Base-by-base conservation (phyloP, 2,797 vertebrate species). In the Hylomyscus alleni region DNA sequence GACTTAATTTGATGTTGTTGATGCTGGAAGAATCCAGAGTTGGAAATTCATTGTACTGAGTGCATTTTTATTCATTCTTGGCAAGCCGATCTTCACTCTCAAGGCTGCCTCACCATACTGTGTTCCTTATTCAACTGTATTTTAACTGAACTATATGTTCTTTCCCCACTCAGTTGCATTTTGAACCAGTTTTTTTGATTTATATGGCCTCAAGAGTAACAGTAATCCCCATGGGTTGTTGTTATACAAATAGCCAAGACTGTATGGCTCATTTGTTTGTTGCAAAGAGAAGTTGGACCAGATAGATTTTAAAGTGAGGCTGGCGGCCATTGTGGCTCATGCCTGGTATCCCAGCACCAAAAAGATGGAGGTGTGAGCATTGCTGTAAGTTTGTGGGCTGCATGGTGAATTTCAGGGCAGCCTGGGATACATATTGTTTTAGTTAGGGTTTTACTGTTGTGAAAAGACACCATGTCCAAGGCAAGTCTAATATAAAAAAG, bases 1-100 rank as follows among this genome's bases (percentile, higher is more conserved):
- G 34, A 54, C 20, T 94, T 96, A 92, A 96, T 92, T 92, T 97
- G 82, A 84, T 92, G 91, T 83, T 90, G 50, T 95, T 83, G 56
- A 58, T 86, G 58, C 65, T 60, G 89, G 92, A 82, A 89, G 82
- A 94, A 80, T 77, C 95, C 85, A 90, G 22, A 67, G 13, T 80
- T 77, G 85, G 56, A 89, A 93, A 89, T 94, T 95, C 47, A 96
- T 92, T 87, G 96, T 77, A 37, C 44, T 37, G 40, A 91, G 37
- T 81, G 76, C 37, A n/a, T 37, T 86, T 93, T 58, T 50, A 73
- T 50, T 80, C 93, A 62, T 90, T 47, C 62, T 69, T 94, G 92
- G 47, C 20, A 81, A 83, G 76, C 24, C 15, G 6, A 88, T 56
- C 76, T 34, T 93, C 40, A 77, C 11, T 52, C 60, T 52, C 37